These are phyloP conservation scores for Drosophila nebulosa DNA, from an alignment of 1,140 invertebrate species.

Conservation along the genomic window DNA sequence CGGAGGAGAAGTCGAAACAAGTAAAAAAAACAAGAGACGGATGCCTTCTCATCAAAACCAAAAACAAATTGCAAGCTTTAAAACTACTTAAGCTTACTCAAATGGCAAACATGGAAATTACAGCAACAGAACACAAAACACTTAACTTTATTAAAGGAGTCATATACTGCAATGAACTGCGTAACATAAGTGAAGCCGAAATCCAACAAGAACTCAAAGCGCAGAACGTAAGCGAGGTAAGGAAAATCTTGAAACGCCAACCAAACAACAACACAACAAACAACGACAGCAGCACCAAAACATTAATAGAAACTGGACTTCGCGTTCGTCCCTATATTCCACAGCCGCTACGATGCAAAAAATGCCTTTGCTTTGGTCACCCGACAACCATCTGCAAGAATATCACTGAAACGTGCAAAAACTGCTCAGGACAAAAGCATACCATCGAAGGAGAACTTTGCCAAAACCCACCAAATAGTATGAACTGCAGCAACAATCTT, in stretches of 20 bases:
- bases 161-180: neutral
- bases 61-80: neutral
- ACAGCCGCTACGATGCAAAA: too few species aligned
- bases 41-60: neutral
- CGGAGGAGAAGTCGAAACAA: neutral
- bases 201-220: neutral
- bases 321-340: too few species aligned
- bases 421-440: neutral
- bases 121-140: neutral
- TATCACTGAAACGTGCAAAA: neutral
- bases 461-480: neutral
- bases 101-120: neutral
- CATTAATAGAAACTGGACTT: too few species aligned
- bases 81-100: neutral
- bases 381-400: slow-evolving; percentile 9
- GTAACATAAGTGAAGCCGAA: neutral
- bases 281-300: too few species aligned
- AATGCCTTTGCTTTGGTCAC: too few species aligned
- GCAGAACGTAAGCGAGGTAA: too few species aligned
- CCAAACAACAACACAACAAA: too few species aligned
- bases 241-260: too few species aligned
- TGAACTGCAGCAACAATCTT: slow-evolving; percentile 7
- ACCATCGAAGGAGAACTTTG: slow-evolving; percentile 5
- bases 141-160: neutral
- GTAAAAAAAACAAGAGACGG: neutral